Base-by-base conservation (phyloP, 64 coral and sea anemone genomes). In the Montipora foliosa region DNA sequence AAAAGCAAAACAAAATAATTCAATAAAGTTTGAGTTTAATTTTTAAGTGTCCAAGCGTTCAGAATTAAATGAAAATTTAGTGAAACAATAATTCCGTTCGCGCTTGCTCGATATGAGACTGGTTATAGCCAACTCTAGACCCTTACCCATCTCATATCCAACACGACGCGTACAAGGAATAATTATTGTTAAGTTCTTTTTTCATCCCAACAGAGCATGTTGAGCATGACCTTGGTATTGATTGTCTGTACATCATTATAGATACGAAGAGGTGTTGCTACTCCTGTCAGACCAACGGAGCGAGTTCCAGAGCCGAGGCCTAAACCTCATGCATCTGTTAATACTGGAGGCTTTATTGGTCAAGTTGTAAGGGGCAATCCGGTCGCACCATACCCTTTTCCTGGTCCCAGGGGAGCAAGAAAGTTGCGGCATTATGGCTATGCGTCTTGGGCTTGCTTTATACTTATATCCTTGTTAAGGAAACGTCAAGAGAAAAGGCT, bases 351-450 rank as follows among this genome's bases (percentile, higher is more conserved):
- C 15, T 97, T 97, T 76, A 53, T 97, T 22, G 80, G 88, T 55
- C 48, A 83, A 17, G 44, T 89, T 5, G 29, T 78, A 6, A 21
- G 76, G 44, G 17, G 72, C 29, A 77, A 94, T 14, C 51, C 90
- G 1, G 44, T 60, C 1, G 20, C 57, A 10, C n/a, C 37, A 6
- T 97, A 97, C 77, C 95, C 95, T 19, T 97, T 94, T 73, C 95
- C 95, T 72, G 95, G 95, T 5, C 78, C 92, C 17, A 87, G 17
- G 16, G 80, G 69, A 66, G 90, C 94, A 50, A 87, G 92, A 47
- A 97, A 94, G 49, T 47, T 97, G 13, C 92, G 95, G 8, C 95
- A 94, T 37, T 44, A 88, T 47, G 93, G 93, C 87, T 97, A 97
- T 88, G 92, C 88, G 3, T 69, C 82, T 48, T 97, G 95, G 95